These are phyloP conservation scores for Plotosus lineatus DNA, from an alignment of 2,113 vertebrate species.

Conservation along the genomic window DNA sequence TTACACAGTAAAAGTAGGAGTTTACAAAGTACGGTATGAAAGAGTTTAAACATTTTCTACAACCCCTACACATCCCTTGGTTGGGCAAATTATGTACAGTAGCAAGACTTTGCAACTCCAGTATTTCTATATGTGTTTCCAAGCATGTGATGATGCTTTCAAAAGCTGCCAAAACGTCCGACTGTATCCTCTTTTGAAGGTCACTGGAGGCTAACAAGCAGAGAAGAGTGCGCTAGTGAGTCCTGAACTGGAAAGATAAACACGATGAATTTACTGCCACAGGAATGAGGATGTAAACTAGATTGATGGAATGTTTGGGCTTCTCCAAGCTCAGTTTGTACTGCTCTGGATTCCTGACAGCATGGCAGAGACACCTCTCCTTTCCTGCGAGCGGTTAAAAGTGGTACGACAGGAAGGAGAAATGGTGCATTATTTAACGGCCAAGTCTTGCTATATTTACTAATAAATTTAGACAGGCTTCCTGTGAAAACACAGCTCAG, in stretches of 20 bases:
- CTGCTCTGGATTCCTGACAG: conserved; percentile 2
- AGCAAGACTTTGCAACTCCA: no score
- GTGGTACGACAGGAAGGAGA: background rate
- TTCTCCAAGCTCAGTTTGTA: background rate
- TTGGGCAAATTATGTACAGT: no score
- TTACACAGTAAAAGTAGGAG: no score
- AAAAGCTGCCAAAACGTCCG: background rate
- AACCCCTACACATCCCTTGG: no score
- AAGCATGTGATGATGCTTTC: background rate
- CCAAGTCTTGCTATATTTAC: background rate
- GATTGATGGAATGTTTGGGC: background rate
- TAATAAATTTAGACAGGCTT: conserved; percentile 18
- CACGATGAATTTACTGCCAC: background rate
- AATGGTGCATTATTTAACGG: background rate
- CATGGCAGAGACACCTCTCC: background rate
- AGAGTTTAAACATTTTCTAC: no score
- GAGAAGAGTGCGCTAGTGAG: background rate
- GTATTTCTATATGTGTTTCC: background rate
- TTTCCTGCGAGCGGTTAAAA: background rate
- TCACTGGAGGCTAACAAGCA: conserved; percentile 7
- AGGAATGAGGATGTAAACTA: conserved; percentile 5
- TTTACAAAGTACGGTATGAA: no score
- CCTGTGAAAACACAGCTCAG: background rate
- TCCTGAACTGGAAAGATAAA: background rate
- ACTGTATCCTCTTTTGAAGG: conserved; percentile 18